A percentile compares a stretch with the other conserved stretches of the same genome.
Conservation (phyloP, 2,113 vertebrate genomes). For the Cyprinodon tularosa region DNA sequence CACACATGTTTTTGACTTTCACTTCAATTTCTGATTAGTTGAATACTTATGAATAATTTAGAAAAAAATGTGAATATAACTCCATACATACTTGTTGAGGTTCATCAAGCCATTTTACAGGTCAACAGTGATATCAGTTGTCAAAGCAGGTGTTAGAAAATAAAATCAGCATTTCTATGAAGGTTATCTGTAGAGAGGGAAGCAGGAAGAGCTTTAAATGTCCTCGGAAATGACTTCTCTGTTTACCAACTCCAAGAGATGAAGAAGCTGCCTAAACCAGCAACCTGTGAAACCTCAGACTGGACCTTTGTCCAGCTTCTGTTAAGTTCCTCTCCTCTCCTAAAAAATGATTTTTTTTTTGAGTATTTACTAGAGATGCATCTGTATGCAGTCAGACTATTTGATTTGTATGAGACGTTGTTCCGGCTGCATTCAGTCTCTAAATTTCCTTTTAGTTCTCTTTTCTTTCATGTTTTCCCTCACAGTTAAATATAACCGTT, state of each 20-base stretch:
- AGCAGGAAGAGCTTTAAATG: not conserved
- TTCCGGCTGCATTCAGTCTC: conserved; percentile 2
- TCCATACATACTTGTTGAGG: no score
- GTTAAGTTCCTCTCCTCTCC: no score
- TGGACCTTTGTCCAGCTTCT: no score
- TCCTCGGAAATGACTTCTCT: not conserved
- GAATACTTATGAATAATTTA: not conserved
- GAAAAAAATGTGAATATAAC: no score
- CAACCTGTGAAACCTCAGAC: not conserved
- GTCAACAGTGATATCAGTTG: not conserved
- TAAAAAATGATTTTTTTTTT: no score
- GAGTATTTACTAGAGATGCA: not conserved
- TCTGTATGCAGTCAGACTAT: not conserved
- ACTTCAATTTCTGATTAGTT: not conserved
- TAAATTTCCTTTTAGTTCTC: not conserved
- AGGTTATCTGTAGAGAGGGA: not conserved
- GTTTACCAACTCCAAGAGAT: not conserved
- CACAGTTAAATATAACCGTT: conserved; percentile 21
- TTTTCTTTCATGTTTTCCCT: conserved; percentile 12
- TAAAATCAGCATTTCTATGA: not conserved
- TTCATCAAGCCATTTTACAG: not conserved
- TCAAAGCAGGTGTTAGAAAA: not conserved
- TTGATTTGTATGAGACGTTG: not conserved
- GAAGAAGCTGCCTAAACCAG: not conserved
- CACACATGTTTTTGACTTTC: not conserved